Base-by-base conservation (phyloP, 1,140 invertebrate species). In the Drosophila persimilis region DNA sequence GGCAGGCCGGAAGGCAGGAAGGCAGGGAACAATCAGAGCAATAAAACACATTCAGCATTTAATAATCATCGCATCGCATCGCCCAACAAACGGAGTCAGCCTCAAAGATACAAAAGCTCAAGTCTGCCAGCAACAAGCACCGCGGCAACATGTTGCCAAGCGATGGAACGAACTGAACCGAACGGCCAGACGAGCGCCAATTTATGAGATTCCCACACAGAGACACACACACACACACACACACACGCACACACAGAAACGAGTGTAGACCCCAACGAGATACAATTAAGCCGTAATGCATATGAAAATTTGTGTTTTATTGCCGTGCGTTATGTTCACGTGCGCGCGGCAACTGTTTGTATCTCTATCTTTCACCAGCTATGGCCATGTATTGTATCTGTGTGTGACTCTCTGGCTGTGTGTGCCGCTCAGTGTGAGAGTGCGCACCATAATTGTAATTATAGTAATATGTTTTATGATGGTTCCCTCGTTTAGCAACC, bases 401-500 rank as follows among this genome's bases (percentile, higher is more conserved):
- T 59, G 13, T 59, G 29, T 56, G 31, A 45, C 4, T 71, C 26
- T 61, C 43, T 47, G 50, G 55, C 61, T 72, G 41, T 64, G 24
- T 60, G 26, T 60, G 50, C 9, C n/a, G 7, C 29, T 64, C 20
- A 22, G 67, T 51, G 53, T 70, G 53, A 53, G 75, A 71, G 71
- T 75, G 83, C 71, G 72, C 78, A 79, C 47, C 83, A 88, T 88
- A 88, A 88, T 88, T 88, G 83, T 88, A 88, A 88, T 88, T 88
- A 88, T 88, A 88, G 83, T 88, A 88, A 88, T 88, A 88, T 88
- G 83, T 83, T 88, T 88, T 88, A 88, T 88, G 83, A 88, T 81
- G 83, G 83, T 81, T 80, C 78, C 78, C 78, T 69, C 83, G 83
- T 73, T 88, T 88, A 88, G 71, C 83, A 88, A 83, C 83, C 78